Base-by-base conservation (phyloP, 1,140 invertebrate genomes). In the Drosophila prosaltans region DNA sequence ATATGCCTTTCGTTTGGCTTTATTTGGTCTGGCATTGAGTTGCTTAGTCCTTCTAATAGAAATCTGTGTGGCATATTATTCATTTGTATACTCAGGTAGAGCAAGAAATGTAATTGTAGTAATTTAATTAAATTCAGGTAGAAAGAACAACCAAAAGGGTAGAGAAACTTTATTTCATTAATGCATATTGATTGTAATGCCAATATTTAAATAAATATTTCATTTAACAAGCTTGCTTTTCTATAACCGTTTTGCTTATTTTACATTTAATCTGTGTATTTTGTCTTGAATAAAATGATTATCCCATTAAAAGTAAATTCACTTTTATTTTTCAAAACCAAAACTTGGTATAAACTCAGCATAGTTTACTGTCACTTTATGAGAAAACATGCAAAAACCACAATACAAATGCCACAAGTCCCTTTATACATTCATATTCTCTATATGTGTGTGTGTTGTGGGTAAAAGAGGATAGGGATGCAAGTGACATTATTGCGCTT, bases 401-500 rank as follows among this genome's bases (percentile, higher is more conserved):
- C 45, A 51, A 51, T 26, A 51, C 45, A 51, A 26, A 51, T 26
- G 21, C 45, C 45, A 51, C 45, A 51, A 51, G 45, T 26, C 45
- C 45, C 45, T 51, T 51, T 51, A 8, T 36, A 36, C 32, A 36
- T 8, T 51, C 21, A 3, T 26, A 10, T 16, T 48, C 45, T 48
- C 2, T 36, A 2, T 30, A 30, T 16, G 6, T 48, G 45, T 7
- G 45, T 8, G 45, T 48, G 16, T 9, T 48, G 45, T 48, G 45
- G 45, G 16, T 48, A 43, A 7, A 16, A 51, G n/a, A 24, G 45
- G 45, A 51, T 51, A 16, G 16, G 16, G 16, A 16, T 30, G 45
- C 45, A 51, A 51, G 45, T 51, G 45, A 51, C 45, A 26, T 51
- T 51, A 51, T 51, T 51, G 45, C 45, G 45, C 45, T 26, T 26